A percentile compares a stretch with the other conserved stretches of the same genome.
Evolutionary conservation across 2,797 vertebrate species (phyloP).

Genomic region (Spinibarbus caldwelli): DNA sequence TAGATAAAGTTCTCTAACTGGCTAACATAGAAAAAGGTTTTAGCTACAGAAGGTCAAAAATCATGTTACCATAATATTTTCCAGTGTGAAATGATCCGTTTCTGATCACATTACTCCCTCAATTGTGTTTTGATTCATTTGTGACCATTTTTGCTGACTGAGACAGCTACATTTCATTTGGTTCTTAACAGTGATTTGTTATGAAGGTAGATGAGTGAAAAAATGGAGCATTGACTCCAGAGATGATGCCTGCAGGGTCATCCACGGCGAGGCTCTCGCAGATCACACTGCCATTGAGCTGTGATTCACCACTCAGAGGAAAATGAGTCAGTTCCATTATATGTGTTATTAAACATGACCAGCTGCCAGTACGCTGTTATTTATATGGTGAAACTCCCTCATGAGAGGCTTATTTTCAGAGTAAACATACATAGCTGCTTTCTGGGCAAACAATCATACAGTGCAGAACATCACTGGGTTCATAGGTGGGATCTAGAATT

Average conservation of each 20-base stretch:
- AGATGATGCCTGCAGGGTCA: constrained; percentile 23
- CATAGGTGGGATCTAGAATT: neutral
- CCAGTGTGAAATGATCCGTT: neutral
- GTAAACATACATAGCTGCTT: constrained; percentile 24
- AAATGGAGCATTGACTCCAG: constrained; percentile 9
- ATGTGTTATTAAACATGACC: constrained; percentile 39
- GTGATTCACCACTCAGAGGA: constrained; percentile 26
- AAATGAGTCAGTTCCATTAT: constrained; percentile 35
- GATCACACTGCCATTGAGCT: constrained; percentile 35
- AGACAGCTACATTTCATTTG: constrained; percentile 4
- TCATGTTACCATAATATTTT: neutral
- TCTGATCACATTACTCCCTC: neutral
- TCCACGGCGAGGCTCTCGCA: neutral
- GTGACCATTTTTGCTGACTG: constrained; percentile 2
- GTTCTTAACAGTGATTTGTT: constrained; percentile 34
- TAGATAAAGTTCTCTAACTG: neutral
- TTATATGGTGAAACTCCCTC: constrained; percentile 14
- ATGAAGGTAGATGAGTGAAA: constrained; percentile 8
- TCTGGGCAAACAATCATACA: constrained; percentile 6
- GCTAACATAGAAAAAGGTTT: neutral
- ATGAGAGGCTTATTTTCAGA: constrained; percentile 18
- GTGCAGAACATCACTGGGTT: neutral
- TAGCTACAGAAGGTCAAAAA: constrained; percentile 1
- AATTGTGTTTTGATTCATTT: neutral
- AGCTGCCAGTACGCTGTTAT: constrained; percentile 16